Evolutionary conservation across 2,797 vertebrate species (phyloP), one percentile per base, ranked within the genome.

Genomic region (Macropus fuliginosus): DNA sequence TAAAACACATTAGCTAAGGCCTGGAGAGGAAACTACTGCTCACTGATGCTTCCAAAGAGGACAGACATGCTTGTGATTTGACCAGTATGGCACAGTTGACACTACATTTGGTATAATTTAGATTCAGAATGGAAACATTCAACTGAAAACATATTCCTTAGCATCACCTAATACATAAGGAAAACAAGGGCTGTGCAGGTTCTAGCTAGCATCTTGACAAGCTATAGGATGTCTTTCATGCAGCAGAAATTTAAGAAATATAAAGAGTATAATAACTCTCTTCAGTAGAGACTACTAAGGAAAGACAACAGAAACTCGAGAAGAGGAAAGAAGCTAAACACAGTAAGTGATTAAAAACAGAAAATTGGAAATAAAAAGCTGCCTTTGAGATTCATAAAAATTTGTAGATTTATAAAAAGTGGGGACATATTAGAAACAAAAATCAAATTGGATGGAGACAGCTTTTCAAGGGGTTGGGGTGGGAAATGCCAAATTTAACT

Each of bases 381-480:
- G 87, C 46, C 94, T 90, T 96, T 94, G 54, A 95, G 90, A 57
- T 56, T 27, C 24, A 56, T 8, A 96, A 28, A 93, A 95, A 93
- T 8, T 40, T 29, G 57, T 93, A 54, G 14, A 91, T 95, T 57
- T 92, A 92, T 9, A 91, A 92, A 95, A 92, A 9, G 91, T 92
- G 57, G 97, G 57, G 94, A n/a, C 24, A 59, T 92, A 87, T 92
- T 59, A 95, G 91, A 74, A 81, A 87, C 52, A 96, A 96, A 96
- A 94, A 94, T 74, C 95, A 97, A 96, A 95, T 66, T 87, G 62
- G 90, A 93, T 93, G 27, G 21, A 94, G 56, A 90, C 40, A 87
- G 40, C 40, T 87, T 94, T 92, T 92, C 12, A 92, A 94, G 56
- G 21, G 89, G 40, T 5, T 55, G 1, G 62, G 62, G 94, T 18